Base-by-base conservation (phyloP, 2,888 invertebrate genomes). In the Lottia gigantea region DNA sequence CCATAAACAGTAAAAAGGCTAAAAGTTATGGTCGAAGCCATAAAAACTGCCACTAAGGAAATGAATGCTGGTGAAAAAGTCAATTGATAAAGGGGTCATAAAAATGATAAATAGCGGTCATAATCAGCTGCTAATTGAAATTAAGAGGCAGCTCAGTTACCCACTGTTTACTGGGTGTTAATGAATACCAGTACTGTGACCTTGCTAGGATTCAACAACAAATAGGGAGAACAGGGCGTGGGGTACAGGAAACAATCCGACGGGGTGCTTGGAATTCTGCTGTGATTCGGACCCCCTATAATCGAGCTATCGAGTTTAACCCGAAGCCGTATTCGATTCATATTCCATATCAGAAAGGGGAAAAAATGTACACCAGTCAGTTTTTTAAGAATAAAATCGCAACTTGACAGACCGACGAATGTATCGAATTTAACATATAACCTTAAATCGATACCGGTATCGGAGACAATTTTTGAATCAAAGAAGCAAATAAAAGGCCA, bases 151-250 rank as follows among this genome's bases (percentile, higher is more conserved):
- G 7, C 11, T 40, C 40, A 40, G 40, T 40, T 40, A 40, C 40
- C 40, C 7, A 40, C 40, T 40, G 40, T 40, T 40, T 40, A 46
- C n/a, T 16, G 23, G 26, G 46, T 47, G 26, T 70, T 72, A n/a
- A 25, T 31, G 19, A 49, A 19, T 7, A 73, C 31, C 25, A 74
- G 40, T 11, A 68, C 65, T 49, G 78, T 74, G 92, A 89, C 94
- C 93, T 94, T 92, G 90, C 95, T 93, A 62, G 93, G 93, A 82
- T 94, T 94, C 80, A 95, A 92, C 90, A 96, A 95, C 83, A 95
- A 91, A 83, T 95, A 92, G 90, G 95, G 95, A 14, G 95, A 95
- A 84, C 96, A 91, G 90, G 96, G 96, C 95, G 96, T 96, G 83
- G 94, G 92, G 81, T 95, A 95, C 84, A 96, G 91, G 40, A 40